Base-by-base conservation (phyloP, 2,113 vertebrate genomes). In the Phaethornis superciliosus region DNA sequence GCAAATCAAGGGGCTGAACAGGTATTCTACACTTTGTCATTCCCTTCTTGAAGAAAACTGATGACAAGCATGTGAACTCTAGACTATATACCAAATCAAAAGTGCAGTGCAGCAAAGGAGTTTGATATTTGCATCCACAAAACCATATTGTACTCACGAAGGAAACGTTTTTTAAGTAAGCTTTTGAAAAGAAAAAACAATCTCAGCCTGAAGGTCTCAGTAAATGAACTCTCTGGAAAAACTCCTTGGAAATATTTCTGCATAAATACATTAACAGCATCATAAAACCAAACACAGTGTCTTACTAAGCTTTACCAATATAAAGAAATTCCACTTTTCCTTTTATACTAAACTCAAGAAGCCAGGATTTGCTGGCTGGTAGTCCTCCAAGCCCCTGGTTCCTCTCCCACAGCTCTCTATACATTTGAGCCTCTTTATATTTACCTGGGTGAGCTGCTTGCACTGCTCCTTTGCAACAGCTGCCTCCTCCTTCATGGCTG, bases 401-500 rank as follows among this genome's bases (percentile, higher is more conserved):
- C 23, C 37, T 17, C 87, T 58, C 83, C 75, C 49, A 75, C 32
- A 4, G 20, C 59, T 68, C 47, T 74, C 32, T n/a, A 6, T 1
- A 64, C 1, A 3, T 15, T 21, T 1, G 15, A 52, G 49, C 7
- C 30, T 58, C 40, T 47, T 68, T 10, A 2, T 26, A 67, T n/a
- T 93, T 96, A 99, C 99, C 99, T 99, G 99, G 63, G 98, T 98
- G 83, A 99, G 98, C 96, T 99, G 99, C 93, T 99, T 99, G 97
- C 98, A 99, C 98, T 99, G 98, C 90, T 99, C 99, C 97, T 99
- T 99, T 59, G 98, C 96, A 20, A 98, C 97, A 15, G 98, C 98
- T 46, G 98, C 98, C 82, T 99, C 99, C 94, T 99, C 99, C 97
- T 98, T 98, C 84, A 99, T 55, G 1, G 98, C 98, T 60, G 95